Evolutionary conservation across 2,797 vertebrate genomes (phyloP), one percentile per base, ranked within the genome.

Genomic region (Rhinoraja longicauda): DNA sequence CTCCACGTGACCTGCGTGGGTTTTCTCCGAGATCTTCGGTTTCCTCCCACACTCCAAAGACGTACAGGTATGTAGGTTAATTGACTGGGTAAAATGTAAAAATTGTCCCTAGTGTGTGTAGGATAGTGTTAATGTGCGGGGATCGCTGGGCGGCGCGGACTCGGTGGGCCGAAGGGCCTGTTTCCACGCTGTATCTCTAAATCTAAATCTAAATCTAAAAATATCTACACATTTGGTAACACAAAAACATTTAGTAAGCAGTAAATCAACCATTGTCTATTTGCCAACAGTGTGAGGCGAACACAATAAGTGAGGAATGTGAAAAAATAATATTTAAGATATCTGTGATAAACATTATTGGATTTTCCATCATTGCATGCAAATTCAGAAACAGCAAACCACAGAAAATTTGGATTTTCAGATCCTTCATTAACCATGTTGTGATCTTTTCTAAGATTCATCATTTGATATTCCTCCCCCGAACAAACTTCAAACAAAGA

Each of bases 401-500:
- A 59, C 57, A 59, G 3, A 21, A 7, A n/a, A 45, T 45, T 26
- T 73, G 70, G 90, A 26, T 45, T 32, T 45, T 4, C 90, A 17
- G 90, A 12, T 29, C 36, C 15, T 45, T 73, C 15, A 13, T 17
- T 53, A 73, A 26, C 67, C 53, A 73, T 72, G 32, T 39, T 29
- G 24, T 15, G 36, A 53, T 91, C 21, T 91, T 39, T 24, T 12
- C 88, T 70, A 45, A 90, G 67, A 36, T 29, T 72, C 17, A 70
- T 72, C 64, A 45, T 26, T 45, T 26, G 90, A 9, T 26, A 0
- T 6, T 70, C 36, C 39, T 91, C 6, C 15, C 45, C 90, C 67
- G 53, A 72, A 26, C 36, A 70, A 90, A 90, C 86, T 90, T 90
- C 64, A 32, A 73, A 72, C 91, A 21, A 72, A 39, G 73, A 45